Evolutionary conservation across 2,113 vertebrate genomes (phyloP), one percentile per base, ranked within the genome.

Genomic region (Porphyrio hochstetteri): DNA sequence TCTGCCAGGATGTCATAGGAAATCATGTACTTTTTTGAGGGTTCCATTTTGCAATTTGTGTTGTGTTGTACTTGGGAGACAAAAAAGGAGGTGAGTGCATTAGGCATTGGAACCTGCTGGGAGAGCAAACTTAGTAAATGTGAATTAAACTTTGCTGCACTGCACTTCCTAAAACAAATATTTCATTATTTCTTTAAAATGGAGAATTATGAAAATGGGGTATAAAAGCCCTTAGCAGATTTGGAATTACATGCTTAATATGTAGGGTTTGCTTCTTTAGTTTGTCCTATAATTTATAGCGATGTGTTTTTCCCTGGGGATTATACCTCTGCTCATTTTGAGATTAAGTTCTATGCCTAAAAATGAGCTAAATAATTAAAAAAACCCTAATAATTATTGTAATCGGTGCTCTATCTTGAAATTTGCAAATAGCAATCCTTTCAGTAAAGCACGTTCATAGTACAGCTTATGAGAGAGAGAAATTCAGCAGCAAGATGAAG

Each of bases 101-200:
- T 25, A n/a, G 42, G 28, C 8, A 36, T 12, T 89, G 57, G 27
- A 74, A 36, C 8, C 61, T 68, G 16, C 50, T 59, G 55, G 35
- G 42, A 78, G 63, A 13, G n/a, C 31, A 75, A 27, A 78, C 82
- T 40, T 4, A 55, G 33, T 31, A 31, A 74, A 15, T 13, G 77
- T 50, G 38, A 76, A 83, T 69, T 74, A 29, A 55, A 55, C 44
- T 64, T 85, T 15, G 15, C 38, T 65, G 44, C 16, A 13, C 25
- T 46, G 46, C 24, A 29, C 11, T 82, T 89, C 24, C 27, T 60
- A 53, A 90, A 84, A 33, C 27, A 87, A 87, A 16, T 64, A 63
- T 70, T 88, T 81, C 12, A 78, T 83, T 88, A 35, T 75, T 93
- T 81, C 19, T 88, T 57, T 75, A 71, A 90, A 92, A 75, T n/a